These are phyloP conservation scores for Heterodera carotae DNA, from an alignment of 1,140 invertebrate species.

Conservation along the genomic window DNA sequence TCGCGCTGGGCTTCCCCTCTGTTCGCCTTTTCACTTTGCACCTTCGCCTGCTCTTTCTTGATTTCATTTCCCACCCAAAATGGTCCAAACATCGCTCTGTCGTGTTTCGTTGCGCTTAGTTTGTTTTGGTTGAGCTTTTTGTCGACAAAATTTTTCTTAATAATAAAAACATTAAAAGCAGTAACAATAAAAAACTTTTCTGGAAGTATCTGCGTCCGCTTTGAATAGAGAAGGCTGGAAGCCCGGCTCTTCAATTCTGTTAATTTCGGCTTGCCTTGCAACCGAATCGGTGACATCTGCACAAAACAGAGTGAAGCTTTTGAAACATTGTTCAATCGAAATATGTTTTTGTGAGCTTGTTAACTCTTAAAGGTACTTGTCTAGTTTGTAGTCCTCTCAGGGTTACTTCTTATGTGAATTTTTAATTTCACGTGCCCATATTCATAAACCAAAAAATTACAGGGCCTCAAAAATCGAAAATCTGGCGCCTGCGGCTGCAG, in stretches of 20 bases:
- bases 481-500: no score
- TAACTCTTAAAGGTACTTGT: no score
- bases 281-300: conserved; percentile 24
- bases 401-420: no score
- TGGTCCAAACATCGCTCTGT: conserved; percentile 38
- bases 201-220: conserved; percentile 13
- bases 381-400: no score
- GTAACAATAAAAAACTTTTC: background rate
- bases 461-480: no score
- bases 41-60: conserved; percentile 2
- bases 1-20: background rate
- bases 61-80: conserved; percentile 31
- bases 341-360: background rate
- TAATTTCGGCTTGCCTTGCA: conserved; percentile 23
- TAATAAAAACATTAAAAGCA: background rate
- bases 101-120: conserved; percentile 14
- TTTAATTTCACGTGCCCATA: no score
- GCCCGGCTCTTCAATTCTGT: conserved; percentile 38
- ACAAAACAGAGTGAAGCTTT: no score
- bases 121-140: background rate
- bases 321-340: no score
- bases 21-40: background rate
- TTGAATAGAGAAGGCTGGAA: conserved; percentile 26
- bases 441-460: no score
- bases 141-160: background rate